Evolutionary conservation across 2,797 vertebrate species (phyloP), one percentile per base, ranked within the genome.

Genomic region (Anguilla pacifica): DNA sequence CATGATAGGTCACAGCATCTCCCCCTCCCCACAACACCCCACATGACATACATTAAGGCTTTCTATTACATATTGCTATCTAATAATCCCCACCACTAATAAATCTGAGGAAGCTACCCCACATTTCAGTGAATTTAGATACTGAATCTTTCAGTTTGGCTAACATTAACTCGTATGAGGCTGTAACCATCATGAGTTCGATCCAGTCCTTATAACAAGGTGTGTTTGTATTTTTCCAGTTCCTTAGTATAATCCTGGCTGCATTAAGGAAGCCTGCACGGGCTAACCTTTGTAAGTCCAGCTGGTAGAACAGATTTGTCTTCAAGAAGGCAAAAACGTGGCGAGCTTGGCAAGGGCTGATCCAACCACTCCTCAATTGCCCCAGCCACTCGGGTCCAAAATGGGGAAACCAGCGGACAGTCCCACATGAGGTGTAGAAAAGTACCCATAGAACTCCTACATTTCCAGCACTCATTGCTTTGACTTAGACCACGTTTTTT

Each of bases 111-210:
- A 87, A 87, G 77, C 77, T 35, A 31, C 72, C n/a, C 70, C 46
- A 86, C 46, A 87, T 87, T 79, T 79, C 86, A 59, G 72, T 59
- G 31, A 43, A 87, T 79, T 83, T 83, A 28, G 55, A 83, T 35
- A 87, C 86, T 28, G 51, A 64, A 67, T 87, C 86, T 22, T 83
- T 87, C 55, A 87, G 53, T 70, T 87, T 87, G 51, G 57, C 86
- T 28, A 83, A 11, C 61, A 87, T 84, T 77, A 74, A 39, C 64
- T 74, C 59, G 25, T 70, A 83, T 64, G 86, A 83, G 55, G 61
- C 59, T 72, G 59, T 84, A 77, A 6, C 28, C 9, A 46, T 55
- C 81, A 84, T 70, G 79, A 87, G 57, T 46, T 87, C 35, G 31
- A 67, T 87, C 86, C 86, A 87, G 43, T 83, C 79, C 59, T 67